Percentiles rank a stretch among this genome's conserved stretches.
Conservation (phyloP, 64 coral and sea anemone species). For the Dendronephthya gigantea region DNA sequence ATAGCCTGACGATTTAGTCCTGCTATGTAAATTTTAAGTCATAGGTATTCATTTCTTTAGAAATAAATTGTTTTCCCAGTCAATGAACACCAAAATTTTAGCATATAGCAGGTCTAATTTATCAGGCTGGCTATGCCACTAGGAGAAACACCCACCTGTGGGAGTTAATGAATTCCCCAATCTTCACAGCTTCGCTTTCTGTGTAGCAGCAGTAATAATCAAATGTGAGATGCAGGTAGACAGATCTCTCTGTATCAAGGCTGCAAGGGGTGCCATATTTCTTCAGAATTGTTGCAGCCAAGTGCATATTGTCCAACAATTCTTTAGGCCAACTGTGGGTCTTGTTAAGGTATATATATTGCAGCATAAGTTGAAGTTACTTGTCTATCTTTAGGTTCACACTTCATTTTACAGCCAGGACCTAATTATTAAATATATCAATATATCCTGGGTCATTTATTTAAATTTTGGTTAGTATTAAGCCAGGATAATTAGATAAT, state of each 20-base stretch:
- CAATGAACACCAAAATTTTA: too few relatives aligned
- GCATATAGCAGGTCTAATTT: too few relatives aligned
- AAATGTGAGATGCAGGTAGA: constrained; percentile 36
- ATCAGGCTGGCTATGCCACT: not conserved
- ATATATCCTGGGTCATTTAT: too few relatives aligned
- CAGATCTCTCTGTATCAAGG: constrained; percentile 20
- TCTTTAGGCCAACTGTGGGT: constrained; percentile 28
- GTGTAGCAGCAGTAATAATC: constrained; percentile 60
- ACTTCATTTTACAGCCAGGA: constrained; percentile 40
- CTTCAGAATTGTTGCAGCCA: constrained; percentile 46
- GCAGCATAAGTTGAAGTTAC: not conserved
- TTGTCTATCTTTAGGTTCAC: not conserved
- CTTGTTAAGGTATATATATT: not conserved
- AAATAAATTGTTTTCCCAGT: too few relatives aligned
- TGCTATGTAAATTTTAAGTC: too few relatives aligned
- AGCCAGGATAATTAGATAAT: too few relatives aligned
- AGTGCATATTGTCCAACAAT: constrained; percentile 37
- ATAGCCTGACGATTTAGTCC: too few relatives aligned
- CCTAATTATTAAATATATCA: not conserved
- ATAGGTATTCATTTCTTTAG: too few relatives aligned
- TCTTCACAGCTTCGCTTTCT: constrained; percentile 32
- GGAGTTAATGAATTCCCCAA: constrained; percentile 32
- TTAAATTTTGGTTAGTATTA: too few relatives aligned
- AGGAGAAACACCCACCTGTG: not conserved
- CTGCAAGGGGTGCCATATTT: constrained; percentile 18